Conservation (phyloP, 2,113 vertebrate species). For the Phaetusa simplex region DNA sequence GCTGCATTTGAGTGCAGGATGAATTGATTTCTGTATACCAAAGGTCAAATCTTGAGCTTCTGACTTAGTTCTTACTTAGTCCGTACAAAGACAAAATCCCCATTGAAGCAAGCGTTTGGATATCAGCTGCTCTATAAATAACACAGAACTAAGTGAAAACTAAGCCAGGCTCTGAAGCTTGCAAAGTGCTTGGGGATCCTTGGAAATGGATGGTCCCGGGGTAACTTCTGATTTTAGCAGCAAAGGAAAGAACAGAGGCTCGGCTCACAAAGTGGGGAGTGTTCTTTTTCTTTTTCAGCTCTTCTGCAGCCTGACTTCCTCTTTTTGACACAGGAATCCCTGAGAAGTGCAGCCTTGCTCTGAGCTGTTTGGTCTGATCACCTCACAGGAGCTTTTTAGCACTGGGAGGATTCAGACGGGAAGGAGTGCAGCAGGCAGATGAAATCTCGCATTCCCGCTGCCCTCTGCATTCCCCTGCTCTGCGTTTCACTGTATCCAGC, state of each 20-base stretch:
- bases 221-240: conserved; percentile 39
- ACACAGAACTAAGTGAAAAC: conserved; percentile 2
- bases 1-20: background rate
- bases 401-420: background rate
- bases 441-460: background rate
- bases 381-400: background rate
- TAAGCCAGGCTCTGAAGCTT: conserved; percentile 31
- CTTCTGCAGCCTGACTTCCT: background rate
- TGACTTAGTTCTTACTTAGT: conserved; percentile 32
- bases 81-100: conserved; percentile 29
- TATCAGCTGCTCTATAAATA: conserved; percentile 52
- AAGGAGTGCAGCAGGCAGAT: background rate
- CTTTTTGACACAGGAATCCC: conserved; percentile 37
- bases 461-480: background rate
- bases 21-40: conserved; percentile 14
- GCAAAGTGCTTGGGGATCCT: conserved; percentile 22
- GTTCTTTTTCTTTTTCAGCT: background rate
- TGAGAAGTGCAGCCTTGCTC: conserved; percentile 45
- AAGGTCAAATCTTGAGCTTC: conserved; percentile 54
- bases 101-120: background rate
- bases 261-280: background rate
- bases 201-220: background rate
- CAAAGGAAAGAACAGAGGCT: conserved; percentile 56
- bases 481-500: background rate
- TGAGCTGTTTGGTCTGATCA: conserved; percentile 2